Evolutionary conservation across 2,888 invertebrate species (phyloP).

Genomic region (Trissonchulus sp.): DNA sequence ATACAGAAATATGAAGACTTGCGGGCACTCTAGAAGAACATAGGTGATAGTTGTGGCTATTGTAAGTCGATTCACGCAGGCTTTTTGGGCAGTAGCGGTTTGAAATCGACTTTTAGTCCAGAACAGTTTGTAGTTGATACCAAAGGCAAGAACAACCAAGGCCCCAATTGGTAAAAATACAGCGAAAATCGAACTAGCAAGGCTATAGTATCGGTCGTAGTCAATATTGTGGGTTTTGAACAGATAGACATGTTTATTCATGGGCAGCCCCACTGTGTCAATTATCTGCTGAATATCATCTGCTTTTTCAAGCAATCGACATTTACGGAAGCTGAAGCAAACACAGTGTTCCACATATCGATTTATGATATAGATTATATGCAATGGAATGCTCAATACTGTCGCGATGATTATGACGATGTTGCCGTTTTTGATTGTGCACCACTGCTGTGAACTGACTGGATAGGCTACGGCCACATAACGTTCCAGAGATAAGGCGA

Average conservation of each 20-base stretch:
- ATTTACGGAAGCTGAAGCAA: neutral
- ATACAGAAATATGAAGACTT: neutral
- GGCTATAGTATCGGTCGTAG: neutral
- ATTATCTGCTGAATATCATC: too few species aligned
- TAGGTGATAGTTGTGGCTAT: constrained; percentile 18
- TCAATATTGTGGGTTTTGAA: neutral
- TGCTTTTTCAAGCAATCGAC: neutral
- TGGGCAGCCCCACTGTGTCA: neutral
- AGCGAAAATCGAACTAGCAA: neutral
- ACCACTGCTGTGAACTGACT: neutral
- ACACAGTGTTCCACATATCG: neutral
- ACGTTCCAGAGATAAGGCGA: constrained; percentile 6
- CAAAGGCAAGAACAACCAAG: neutral
- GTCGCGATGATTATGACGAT: neutral
- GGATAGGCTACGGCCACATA: constrained; percentile 13
- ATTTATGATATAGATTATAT: constrained; percentile 9
- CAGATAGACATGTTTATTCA: neutral
- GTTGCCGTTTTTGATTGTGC: constrained; percentile 13
- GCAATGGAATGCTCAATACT: neutral
- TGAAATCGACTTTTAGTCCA: neutral
- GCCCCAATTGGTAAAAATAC: neutral
- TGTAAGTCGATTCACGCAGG: constrained; percentile 17
- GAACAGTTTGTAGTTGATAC: neutral
- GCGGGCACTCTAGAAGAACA: neutral
- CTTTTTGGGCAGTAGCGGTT: constrained; percentile 1